Evolutionary conservation across 2,113 vertebrate species (phyloP).

Genomic region (Bubo scandiacus): DNA sequence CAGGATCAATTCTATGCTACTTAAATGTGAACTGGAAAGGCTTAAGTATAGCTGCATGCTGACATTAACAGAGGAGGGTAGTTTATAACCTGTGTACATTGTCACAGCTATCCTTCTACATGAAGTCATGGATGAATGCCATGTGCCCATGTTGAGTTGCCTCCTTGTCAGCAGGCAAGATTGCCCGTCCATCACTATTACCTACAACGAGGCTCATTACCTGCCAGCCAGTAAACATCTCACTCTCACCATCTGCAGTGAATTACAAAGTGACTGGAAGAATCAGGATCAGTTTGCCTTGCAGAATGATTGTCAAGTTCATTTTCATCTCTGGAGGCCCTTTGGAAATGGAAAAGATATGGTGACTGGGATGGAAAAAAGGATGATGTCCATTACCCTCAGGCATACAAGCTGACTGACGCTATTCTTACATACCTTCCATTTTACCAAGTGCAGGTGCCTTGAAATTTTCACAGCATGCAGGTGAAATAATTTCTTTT

Average conservation of each 20-base stretch:
- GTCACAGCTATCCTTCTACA: constrained; percentile 40
- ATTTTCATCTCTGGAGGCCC: constrained; percentile 72
- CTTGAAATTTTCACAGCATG: constrained; percentile 53
- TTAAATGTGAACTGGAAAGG: constrained; percentile 41
- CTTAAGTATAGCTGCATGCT: constrained; percentile 29
- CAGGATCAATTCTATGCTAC: constrained; percentile 55
- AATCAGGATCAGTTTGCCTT: constrained; percentile 75
- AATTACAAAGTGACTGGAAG: constrained; percentile 78
- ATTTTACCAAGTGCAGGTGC: constrained; percentile 29
- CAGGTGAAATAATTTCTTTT: constrained; percentile 43
- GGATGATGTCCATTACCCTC: constrained; percentile 51
- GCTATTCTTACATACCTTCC: constrained; percentile 29
- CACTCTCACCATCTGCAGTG: constrained; percentile 76
- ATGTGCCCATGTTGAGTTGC: constrained; percentile 59
- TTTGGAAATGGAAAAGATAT: constrained; percentile 54
- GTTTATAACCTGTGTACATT: constrained; percentile 48
- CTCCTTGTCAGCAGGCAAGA: constrained; percentile 63
- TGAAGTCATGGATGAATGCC: constrained; percentile 64
- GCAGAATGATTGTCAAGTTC: constrained; percentile 74
- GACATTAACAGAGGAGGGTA: constrained; percentile 15
- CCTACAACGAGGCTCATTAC: constrained; percentile 72
- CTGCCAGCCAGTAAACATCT: constrained; percentile 77
- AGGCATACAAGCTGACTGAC: constrained; percentile 16
- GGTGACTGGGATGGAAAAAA: constrained; percentile 42
- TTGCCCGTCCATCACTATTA: constrained; percentile 77